phyloP scores from a whole-genome alignment of 2,888 invertebrate species.

The Drosophila atripex region DNA sequence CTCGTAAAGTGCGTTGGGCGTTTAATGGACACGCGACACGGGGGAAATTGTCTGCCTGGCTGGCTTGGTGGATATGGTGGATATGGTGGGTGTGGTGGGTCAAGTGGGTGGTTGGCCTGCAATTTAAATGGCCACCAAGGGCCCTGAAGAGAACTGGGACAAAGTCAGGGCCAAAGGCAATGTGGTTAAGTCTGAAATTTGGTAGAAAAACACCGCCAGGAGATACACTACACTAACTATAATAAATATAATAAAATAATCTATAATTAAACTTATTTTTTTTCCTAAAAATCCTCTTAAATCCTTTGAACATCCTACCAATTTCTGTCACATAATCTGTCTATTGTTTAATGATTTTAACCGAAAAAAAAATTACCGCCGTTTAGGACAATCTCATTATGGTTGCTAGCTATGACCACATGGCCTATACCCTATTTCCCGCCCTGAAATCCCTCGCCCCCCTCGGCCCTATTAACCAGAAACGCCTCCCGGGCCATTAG shows the following conservation, averaged over 20 bases:
- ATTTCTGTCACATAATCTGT: too few relatives aligned
- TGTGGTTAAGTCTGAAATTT: constrained; percentile 1
- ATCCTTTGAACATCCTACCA: background rate
- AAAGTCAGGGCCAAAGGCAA: constrained; percentile 17
- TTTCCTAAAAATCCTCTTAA: background rate
- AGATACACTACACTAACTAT: background rate
- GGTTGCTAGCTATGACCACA: constrained; percentile 26
- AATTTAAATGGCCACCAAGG: constrained; percentile 24
- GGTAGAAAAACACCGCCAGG: background rate
- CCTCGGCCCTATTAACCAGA: background rate
- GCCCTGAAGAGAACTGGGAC: background rate
- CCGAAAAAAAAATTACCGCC: background rate
- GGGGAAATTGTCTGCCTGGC: constrained; percentile 8
- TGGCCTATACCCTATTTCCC: background rate
- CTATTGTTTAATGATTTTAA: too few relatives aligned
- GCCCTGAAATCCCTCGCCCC: background rate
- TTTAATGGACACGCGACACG: constrained; percentile 40
- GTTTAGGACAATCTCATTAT: constrained; percentile 53
- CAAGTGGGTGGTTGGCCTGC: constrained; percentile 2
- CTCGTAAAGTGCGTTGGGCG: constrained; percentile 42
- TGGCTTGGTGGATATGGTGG: background rate
- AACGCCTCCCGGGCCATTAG: constrained; percentile 22
- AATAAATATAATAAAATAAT: too few relatives aligned
- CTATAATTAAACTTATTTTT: too few relatives aligned
- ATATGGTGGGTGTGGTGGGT: too few relatives aligned